These are phyloP conservation scores for Antheraea yamamai DNA, from an alignment of 2,888 invertebrate species.

Conservation along the genomic window DNA sequence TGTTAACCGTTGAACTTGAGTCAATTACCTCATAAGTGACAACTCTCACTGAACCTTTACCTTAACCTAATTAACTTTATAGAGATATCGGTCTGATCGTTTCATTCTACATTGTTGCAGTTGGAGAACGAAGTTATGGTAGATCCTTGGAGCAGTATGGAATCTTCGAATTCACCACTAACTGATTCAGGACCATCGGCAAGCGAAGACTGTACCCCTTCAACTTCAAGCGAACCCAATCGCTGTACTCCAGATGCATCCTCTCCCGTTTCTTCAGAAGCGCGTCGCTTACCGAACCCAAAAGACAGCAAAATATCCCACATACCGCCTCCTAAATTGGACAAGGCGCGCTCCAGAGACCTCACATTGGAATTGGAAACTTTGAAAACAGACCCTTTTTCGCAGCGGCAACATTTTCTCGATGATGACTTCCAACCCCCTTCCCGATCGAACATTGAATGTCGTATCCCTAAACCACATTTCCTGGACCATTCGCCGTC, in stretches of 20 bases:
- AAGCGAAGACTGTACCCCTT: conserved; percentile 77
- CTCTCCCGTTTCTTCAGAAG: conserved; percentile 57
- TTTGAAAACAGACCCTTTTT: conserved; percentile 60
- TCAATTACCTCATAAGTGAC: conserved; percentile 47
- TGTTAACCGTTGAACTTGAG: conserved; percentile 53
- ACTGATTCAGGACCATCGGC: conserved; percentile 79
- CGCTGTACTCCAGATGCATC: conserved; percentile 54
- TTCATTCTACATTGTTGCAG: conserved; percentile 67
- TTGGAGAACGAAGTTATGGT: conserved; percentile 82
- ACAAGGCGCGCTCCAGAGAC: conserved; percentile 72
- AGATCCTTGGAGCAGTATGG: conserved; percentile 82
- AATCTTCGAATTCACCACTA: conserved; percentile 78
- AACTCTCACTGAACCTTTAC: conserved; percentile 40
- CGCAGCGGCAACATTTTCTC: conserved; percentile 83
- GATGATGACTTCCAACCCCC: conserved; percentile 84
- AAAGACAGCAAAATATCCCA: conserved; percentile 59
- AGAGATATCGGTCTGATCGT: conserved; percentile 32
- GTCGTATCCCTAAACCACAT: conserved; percentile 79
- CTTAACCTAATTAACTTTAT: conserved; percentile 52
- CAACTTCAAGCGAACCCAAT: conserved; percentile 69
- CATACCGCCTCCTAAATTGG: conserved; percentile 51
- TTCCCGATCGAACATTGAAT: conserved; percentile 77
- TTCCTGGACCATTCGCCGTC: conserved; percentile 79
- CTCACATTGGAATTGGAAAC: conserved; percentile 70
- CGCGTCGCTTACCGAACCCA: conserved; percentile 64